Base-by-base conservation (phyloP, 2,888 invertebrate species). In the Eupithecia subumbrata region DNA sequence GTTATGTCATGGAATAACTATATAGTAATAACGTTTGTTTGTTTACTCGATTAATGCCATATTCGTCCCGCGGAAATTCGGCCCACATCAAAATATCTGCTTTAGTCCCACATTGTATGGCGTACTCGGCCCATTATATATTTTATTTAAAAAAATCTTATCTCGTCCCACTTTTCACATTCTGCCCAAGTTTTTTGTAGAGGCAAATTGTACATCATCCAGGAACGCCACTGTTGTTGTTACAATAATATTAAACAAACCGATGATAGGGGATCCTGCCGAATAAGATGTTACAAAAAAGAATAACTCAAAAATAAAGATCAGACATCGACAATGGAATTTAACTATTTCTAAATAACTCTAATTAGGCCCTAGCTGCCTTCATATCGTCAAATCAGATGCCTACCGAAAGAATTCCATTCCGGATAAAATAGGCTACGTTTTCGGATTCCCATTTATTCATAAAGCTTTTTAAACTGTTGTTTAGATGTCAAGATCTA, bases 401-500 rank as follows among this genome's bases (percentile, higher is more conserved):
- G 30, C 34, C 34, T 34, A 68, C 22, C 9, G 67, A 43, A 45
- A 71, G 34, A 71, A 74, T 71, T 77, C 69, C 64, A 71, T 48
- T 77, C 60, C 72, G 66, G 74, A 74, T 68, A 18, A 43, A 73
- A 22, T 56, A 48, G 56, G 56, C 56, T 56, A 56, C 56, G 56
- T 22, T 9, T 60, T 14, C 2, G 14, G 22, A 5, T 22, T 22
- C 60, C 2, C 11, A 60, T 60, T 60, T 14, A 12, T 60, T 60
- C n/a, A 22, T 56, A 56, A 22, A 60, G 2, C 12, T 56, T 56
- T 25, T 60, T 12, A 5, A 56, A 56, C 56, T 60, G 25, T 25
- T 60, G 63, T 73, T 72, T 60, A 95, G 95, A 82, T 94, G 94
- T 79, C 93, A 93, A 85, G 94, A 94, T 73, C 74, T 91, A 73